phyloP scores from a whole-genome alignment of 2,113 vertebrate genomes.

The Dendrocopos noguchii region DNA sequence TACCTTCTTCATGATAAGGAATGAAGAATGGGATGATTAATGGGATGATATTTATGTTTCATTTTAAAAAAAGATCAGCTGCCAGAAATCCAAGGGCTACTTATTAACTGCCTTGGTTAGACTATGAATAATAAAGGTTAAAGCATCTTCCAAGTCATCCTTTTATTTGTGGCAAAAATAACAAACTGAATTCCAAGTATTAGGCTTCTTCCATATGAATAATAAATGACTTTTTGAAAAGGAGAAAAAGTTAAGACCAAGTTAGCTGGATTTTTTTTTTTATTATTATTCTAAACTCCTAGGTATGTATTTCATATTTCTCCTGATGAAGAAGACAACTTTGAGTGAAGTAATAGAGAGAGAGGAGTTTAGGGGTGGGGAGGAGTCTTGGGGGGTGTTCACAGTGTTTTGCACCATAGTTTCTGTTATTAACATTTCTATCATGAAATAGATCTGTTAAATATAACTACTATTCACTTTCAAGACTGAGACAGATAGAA shows the following conservation, averaged over 20 bases:
- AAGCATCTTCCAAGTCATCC: background rate
- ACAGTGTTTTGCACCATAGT: background rate
- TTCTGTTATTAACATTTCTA: background rate
- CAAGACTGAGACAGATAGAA: background rate
- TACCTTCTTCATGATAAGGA: background rate
- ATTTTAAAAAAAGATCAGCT: background rate
- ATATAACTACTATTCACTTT: background rate
- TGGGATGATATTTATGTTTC: background rate
- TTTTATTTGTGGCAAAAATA: conserved; percentile 39
- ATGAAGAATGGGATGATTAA: background rate
- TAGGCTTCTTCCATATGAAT: conserved; percentile 8
- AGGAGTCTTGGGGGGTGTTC: background rate
- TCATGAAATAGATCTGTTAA: background rate
- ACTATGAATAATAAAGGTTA: background rate
- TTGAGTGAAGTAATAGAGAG: background rate
- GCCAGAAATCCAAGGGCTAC: background rate
- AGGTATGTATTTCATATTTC: background rate
- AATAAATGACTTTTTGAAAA: conserved; percentile 31
- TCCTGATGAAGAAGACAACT: background rate
- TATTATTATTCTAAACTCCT: background rate
- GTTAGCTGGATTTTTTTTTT: background rate
- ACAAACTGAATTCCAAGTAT: conserved; percentile 41
- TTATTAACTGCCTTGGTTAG: background rate
- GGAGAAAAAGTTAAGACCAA: background rate
- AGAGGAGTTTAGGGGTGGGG: background rate